phyloP scores from a whole-genome alignment of 1,140 invertebrate species.

The Triops longicaudatus region DNA sequence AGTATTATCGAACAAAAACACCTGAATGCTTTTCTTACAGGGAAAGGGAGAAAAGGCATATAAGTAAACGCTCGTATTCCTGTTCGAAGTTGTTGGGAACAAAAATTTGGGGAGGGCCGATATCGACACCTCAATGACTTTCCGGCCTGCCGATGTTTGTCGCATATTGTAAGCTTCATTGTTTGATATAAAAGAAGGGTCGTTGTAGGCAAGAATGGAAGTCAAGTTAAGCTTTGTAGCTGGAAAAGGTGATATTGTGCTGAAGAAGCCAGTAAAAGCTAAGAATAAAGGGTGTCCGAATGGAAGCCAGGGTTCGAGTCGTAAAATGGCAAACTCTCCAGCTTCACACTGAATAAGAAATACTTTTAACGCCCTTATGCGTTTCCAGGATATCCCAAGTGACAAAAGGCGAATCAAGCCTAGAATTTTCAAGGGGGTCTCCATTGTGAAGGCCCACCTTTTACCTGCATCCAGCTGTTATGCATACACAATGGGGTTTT shows the following conservation, averaged over 20 bases:
- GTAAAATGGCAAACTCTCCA: constrained; percentile 12
- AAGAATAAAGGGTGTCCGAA: constrained; percentile 3
- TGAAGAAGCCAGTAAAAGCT: constrained; percentile 4
- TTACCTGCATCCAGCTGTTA: constrained; percentile 14
- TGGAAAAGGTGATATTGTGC: constrained; percentile 3
- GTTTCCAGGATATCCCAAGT: constrained; percentile 10
- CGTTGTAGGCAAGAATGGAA: constrained; percentile 11
- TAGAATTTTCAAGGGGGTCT: constrained; percentile 15
- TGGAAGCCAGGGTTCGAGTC: neutral
- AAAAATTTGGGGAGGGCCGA: neutral
- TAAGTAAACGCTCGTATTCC: neutral
- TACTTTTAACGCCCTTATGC: constrained; percentile 1
- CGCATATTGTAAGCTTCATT: neutral
- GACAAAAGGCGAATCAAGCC: constrained; percentile 14
- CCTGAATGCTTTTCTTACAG: neutral
- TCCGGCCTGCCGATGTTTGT: constrained; percentile 10
- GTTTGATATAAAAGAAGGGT: constrained; percentile 6
- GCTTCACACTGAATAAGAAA: neutral
- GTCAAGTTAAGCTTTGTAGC: constrained; percentile 8
- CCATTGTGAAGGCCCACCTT: constrained; percentile 6
- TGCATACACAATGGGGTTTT: neutral
- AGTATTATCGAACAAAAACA: neutral
- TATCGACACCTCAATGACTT: constrained; percentile 12
- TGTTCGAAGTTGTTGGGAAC: neutral
- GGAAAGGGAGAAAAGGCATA: neutral